A percentile compares a stretch with the other conserved stretches of the same genome.
These are phyloP conservation scores for Cerastis rubricosa DNA, from an alignment of 2,888 invertebrate species.

Conservation along the genomic window DNA sequence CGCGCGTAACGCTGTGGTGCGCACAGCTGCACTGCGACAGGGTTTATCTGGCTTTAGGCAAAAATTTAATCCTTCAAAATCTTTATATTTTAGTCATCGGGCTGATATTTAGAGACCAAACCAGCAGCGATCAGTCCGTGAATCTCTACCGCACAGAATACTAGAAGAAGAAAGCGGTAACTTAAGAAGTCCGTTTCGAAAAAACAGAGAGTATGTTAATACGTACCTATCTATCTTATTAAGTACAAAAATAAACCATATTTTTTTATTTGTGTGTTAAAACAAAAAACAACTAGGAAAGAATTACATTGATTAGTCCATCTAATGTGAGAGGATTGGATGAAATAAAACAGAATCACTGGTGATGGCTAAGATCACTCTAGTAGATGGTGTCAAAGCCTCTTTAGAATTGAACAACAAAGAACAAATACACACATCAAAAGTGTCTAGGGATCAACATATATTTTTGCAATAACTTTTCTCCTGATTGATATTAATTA, in stretches of 20 bases:
- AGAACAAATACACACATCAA: no score
- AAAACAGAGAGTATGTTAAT: background rate
- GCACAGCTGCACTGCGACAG: slow-evolving; percentile 47
- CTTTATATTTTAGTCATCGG: background rate
- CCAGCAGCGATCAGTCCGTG: background rate
- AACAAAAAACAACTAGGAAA: no score
- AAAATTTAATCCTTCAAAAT: background rate
- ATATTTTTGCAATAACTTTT: no score
- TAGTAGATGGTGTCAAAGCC: background rate
- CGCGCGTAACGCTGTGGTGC: slow-evolving; percentile 18
- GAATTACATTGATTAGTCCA: background rate
- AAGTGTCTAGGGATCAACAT: no score
- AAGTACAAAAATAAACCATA: background rate
- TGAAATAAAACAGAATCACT: background rate
- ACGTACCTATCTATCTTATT: background rate
- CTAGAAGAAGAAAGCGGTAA: background rate
- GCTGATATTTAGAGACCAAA: background rate
- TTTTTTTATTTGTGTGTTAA: no score
- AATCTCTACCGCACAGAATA: background rate
- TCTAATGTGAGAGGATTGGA: background rate
- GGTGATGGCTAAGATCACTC: background rate
- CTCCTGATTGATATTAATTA: no score
- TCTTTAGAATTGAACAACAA: background rate
- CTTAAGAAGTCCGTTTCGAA: background rate
- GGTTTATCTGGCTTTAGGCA: slow-evolving; percentile 1